phyloP scores from a whole-genome alignment of 1,140 invertebrate genomes.

The Scaptomyza pallida region DNA sequence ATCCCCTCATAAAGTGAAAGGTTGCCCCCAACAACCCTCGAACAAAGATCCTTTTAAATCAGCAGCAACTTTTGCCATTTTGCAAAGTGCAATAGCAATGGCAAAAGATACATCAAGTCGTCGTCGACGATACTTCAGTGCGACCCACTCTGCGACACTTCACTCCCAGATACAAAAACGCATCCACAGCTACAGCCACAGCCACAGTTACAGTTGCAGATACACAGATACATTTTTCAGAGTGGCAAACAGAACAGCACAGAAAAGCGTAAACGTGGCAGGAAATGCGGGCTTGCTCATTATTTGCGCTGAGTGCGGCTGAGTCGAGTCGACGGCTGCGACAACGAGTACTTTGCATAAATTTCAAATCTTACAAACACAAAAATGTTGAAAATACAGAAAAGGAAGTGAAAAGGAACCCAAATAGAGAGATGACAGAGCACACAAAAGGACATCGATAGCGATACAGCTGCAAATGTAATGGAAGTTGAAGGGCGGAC shows the following conservation, averaged over 20 bases:
- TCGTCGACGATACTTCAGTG: conserved; percentile 52
- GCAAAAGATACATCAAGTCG: conserved; percentile 70
- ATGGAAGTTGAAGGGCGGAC: conserved; percentile 78
- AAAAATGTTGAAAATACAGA: conserved; percentile 36
- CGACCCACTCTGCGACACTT: conserved; percentile 19
- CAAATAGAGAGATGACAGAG: conserved; percentile 73
- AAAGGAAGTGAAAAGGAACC: conserved; percentile 53
- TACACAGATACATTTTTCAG: conserved; percentile 25
- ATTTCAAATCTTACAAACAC: conserved; percentile 71
- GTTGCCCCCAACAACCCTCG: neutral
- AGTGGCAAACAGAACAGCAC: conserved; percentile 36
- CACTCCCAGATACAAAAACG: conserved; percentile 25
- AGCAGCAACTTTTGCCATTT: conserved; percentile 63
- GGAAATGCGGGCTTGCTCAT: conserved; percentile 82
- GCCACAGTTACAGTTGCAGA: conserved; percentile 13
- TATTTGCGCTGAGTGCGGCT: conserved; percentile 78
- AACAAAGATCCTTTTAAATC: conserved; percentile 19
- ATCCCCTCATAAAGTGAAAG: neutral
- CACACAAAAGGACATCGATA: conserved; percentile 81
- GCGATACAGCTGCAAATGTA: conserved; percentile 72
- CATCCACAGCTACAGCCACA: conserved; percentile 29
- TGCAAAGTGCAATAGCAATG: conserved; percentile 64
- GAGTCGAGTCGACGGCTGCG: conserved; percentile 55
- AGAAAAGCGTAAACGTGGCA: conserved; percentile 68
- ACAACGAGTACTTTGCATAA: conserved; percentile 80